phyloP scores from a whole-genome alignment of 2,797 vertebrate genomes.

The Cossypha polioptera region DNA sequence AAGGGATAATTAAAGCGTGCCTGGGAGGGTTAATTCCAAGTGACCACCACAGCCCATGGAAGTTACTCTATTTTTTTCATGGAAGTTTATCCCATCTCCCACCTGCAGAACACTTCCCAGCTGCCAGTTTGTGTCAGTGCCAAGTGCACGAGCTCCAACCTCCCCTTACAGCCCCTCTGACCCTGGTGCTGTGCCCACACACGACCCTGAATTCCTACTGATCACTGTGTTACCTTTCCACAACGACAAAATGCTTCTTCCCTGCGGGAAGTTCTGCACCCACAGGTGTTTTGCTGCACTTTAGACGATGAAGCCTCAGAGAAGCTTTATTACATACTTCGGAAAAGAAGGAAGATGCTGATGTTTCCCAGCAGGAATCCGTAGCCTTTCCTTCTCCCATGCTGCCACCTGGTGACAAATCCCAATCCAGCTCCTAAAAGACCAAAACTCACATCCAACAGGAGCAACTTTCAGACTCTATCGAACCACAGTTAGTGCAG shows the following conservation, averaged over 20 bases:
- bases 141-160: background rate
- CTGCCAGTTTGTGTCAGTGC: background rate
- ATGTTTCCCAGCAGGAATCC: background rate
- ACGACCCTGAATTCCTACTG: background rate
- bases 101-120: background rate
- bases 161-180: background rate
- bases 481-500: background rate
- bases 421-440: background rate
- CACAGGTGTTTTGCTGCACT: background rate
- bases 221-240: accelerated
- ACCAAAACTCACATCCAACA: background rate
- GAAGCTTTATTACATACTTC: background rate
- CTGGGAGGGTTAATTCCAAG: background rate
- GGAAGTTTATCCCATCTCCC: background rate
- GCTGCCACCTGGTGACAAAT: conserved; percentile 39
- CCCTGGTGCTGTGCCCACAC: background rate
- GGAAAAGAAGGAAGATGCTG: background rate
- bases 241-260: background rate
- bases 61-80: background rate
- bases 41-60: background rate
- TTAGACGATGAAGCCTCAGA: background rate
- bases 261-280: background rate
- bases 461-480: background rate
- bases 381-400: background rate
- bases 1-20: background rate